Evolutionary conservation across 1,140 invertebrate genomes (phyloP).

Genomic region (Ips typographus): DNA sequence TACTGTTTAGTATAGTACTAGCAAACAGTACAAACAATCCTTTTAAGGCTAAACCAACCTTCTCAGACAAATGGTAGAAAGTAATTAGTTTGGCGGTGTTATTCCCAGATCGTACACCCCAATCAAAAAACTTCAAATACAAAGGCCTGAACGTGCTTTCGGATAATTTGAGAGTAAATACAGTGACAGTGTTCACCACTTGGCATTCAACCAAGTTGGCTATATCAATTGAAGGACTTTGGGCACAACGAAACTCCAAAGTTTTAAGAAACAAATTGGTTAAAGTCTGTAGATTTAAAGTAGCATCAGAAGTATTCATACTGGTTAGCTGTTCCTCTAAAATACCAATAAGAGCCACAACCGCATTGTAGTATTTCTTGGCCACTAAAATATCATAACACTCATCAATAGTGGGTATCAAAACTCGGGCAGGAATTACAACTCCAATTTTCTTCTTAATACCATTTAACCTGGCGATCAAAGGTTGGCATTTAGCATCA

Average conservation of each 20-base stretch:
- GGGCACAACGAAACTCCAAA: slow-evolving; percentile 67
- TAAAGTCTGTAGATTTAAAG: slow-evolving; percentile 63
- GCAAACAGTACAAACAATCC: slow-evolving; percentile 89
- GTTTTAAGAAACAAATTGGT: slow-evolving; percentile 74
- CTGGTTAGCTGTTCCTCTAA: slow-evolving; percentile 68
- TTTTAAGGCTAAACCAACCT: slow-evolving; percentile 79
- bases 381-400: slow-evolving; percentile 65
- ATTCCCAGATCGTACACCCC: slow-evolving; percentile 66
- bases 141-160: slow-evolving; percentile 85
- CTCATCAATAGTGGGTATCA: slow-evolving; percentile 72
- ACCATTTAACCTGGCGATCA: slow-evolving; percentile 60
- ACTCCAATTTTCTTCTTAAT: slow-evolving; percentile 69
- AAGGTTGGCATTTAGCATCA: slow-evolving; percentile 57
- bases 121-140: slow-evolving; percentile 84
- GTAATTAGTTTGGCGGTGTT: slow-evolving; percentile 59
- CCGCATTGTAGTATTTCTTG: slow-evolving; percentile 60
- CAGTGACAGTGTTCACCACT: slow-evolving; percentile 72
- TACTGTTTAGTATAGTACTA: slow-evolving; percentile 79
- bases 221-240: slow-evolving; percentile 49
- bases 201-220: slow-evolving; percentile 64
- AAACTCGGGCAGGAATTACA: slow-evolving; percentile 69
- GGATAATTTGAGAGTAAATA: slow-evolving; percentile 82
- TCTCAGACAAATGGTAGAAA: slow-evolving; percentile 67
- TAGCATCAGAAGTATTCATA: slow-evolving; percentile 61
- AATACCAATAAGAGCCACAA: slow-evolving; percentile 72